Evolutionary conservation across 2,113 vertebrate genomes (phyloP).

Genomic region (Oreotrochilus melanogaster): DNA sequence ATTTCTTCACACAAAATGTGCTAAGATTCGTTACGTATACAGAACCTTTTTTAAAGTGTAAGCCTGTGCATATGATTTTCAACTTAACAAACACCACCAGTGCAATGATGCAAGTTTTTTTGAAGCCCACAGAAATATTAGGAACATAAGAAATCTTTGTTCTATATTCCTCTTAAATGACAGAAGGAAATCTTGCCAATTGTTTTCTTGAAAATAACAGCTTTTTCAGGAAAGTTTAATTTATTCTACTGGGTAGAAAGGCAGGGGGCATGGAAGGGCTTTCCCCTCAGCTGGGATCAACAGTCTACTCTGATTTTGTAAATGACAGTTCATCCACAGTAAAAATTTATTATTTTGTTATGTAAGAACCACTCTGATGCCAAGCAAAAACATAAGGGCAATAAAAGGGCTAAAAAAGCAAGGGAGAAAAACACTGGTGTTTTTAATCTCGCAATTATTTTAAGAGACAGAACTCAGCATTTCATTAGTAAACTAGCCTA

Average conservation of each 20-base stretch:
- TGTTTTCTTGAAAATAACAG: neutral
- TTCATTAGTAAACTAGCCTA: neutral
- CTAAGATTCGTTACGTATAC: neutral
- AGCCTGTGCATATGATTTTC: neutral
- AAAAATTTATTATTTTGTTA: neutral
- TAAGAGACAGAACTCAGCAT: neutral
- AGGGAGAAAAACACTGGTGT: neutral
- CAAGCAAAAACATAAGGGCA: neutral
- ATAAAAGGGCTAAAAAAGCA: neutral
- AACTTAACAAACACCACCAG: neutral
- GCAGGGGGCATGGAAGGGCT: neutral
- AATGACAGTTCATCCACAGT: neutral
- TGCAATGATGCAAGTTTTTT: neutral
- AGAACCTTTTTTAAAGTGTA: neutral
- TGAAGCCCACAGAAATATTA: neutral
- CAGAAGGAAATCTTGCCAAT: neutral
- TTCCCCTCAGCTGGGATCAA: neutral
- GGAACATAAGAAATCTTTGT: neutral
- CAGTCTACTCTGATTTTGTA: neutral
- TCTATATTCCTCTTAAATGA: neutral
- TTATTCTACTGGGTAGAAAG: neutral
- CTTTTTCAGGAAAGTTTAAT: neutral
- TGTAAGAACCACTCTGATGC: neutral
- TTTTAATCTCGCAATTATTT: slow-evolving; percentile 1
- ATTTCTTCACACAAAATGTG: neutral